phyloP scores from a whole-genome alignment of 2,113 vertebrate genomes.

The Sinocyclocheilus rhinocerous region DNA sequence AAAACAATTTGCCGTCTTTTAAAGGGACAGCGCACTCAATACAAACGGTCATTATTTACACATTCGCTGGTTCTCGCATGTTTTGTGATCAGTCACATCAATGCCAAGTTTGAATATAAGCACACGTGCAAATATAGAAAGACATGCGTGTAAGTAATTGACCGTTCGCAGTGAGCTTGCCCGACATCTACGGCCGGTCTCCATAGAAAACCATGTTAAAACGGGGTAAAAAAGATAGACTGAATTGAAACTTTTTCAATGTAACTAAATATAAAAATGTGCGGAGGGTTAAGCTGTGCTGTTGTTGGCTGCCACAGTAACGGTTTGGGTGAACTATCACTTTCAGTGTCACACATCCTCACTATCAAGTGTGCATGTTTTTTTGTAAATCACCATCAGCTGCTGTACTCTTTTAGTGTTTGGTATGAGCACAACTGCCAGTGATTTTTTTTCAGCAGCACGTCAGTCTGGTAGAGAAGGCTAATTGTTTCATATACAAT shows the following conservation, averaged over 20 bases:
- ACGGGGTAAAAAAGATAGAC: no score
- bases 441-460: constrained; percentile 16
- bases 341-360: not conserved
- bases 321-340: not conserved
- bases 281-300: no score
- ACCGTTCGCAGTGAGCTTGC: no score
- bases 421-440: not conserved
- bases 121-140: not conserved
- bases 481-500: constrained; percentile 69
- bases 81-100: not conserved
- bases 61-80: not conserved
- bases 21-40: not conserved
- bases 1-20: not conserved
- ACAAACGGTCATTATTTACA: not conserved
- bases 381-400: not conserved
- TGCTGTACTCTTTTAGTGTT: not conserved
- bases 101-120: not conserved
- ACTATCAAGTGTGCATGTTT: not conserved
- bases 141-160: not conserved
- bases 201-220: no score
- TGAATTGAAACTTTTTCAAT: not conserved
- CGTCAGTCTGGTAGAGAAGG: constrained; percentile 54
- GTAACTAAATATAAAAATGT: no score
- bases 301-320: no score
- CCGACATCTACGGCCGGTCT: no score